A percentile compares a stretch with the other conserved stretches of the same genome.
Conservation (phyloP, 2,888 invertebrate species). For the Hirudinaria manillensis region DNA sequence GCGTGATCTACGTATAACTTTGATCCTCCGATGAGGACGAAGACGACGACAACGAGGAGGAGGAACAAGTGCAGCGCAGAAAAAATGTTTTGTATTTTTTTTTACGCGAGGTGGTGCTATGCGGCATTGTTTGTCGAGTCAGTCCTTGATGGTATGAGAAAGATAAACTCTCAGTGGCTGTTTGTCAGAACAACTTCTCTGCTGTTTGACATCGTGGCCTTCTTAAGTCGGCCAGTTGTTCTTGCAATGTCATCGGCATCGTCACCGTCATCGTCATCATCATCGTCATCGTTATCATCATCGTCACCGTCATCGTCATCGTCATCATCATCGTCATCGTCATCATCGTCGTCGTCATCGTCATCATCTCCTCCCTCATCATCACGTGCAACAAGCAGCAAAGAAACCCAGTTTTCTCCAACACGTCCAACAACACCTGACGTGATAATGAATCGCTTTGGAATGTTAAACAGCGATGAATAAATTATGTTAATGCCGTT, state of each 20-base stretch:
- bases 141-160: too few relatives aligned
- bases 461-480: too few relatives aligned
- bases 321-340: background rate
- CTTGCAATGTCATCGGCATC: constrained; percentile 10
- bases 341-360: background rate
- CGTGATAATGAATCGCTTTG: too few relatives aligned
- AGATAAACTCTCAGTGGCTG: too few relatives aligned
- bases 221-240: background rate
- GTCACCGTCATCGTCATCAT: constrained; percentile 17
- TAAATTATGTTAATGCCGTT: too few relatives aligned
- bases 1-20: background rate
- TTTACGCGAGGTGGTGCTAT: too few relatives aligned
- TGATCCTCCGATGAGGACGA: background rate
- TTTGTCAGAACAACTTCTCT: too few relatives aligned
- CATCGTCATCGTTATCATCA: background rate
- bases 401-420: too few relatives aligned
- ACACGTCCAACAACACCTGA: too few relatives aligned
- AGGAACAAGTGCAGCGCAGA: background rate
- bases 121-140: too few relatives aligned
- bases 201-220: background rate
- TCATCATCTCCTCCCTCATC: background rate
- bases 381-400: too few relatives aligned
- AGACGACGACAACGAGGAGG: background rate
- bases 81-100: too few relatives aligned
- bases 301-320: background rate